phyloP scores from a whole-genome alignment of 1,140 invertebrate species.

The Drosophila trapezifrons region DNA sequence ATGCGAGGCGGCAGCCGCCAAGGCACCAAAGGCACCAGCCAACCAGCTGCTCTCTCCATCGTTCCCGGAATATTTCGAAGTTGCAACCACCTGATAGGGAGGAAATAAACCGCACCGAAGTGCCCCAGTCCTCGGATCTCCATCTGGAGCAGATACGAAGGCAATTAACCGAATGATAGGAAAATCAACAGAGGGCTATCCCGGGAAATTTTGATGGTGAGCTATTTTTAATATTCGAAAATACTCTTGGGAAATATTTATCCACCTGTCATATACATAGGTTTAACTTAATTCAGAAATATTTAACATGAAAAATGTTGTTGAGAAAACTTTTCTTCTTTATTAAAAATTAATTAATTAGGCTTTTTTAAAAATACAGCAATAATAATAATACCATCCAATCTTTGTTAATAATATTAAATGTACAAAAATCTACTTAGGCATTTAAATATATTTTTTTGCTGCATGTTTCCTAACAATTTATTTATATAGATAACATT shows the following conservation, averaged over 20 bases:
- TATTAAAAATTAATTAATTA: too few species aligned
- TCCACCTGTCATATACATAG: background rate
- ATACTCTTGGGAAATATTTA: background rate
- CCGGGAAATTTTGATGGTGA: constrained; percentile 1
- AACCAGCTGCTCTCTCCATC: constrained; percentile 45
- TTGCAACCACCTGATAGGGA: constrained; percentile 41
- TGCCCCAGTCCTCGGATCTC: constrained; percentile 9
- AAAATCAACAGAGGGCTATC: constrained; percentile 27
- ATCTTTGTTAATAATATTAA: too few species aligned
- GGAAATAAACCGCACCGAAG: constrained; percentile 12
- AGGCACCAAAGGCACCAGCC: constrained; percentile 7
- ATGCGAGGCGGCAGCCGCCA: constrained; percentile 22
- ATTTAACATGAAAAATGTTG: too few species aligned
- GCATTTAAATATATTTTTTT: too few species aligned
- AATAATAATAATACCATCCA: too few species aligned
- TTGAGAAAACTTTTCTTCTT: too few species aligned
- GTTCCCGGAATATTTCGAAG: constrained; percentile 28
- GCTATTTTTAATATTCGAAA: background rate
- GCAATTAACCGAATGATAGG: constrained; percentile 20
- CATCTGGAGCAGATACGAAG: constrained; percentile 30
- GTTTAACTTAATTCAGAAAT: too few species aligned
- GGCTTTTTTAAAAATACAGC: too few species aligned
- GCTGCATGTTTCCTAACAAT: too few species aligned
- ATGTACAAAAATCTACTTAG: too few species aligned
- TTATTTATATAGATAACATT: too few species aligned